These are phyloP conservation scores for Acipenser oxyrinchus DNA, from an alignment of 2,797 vertebrate genomes.

Conservation along the genomic window DNA sequence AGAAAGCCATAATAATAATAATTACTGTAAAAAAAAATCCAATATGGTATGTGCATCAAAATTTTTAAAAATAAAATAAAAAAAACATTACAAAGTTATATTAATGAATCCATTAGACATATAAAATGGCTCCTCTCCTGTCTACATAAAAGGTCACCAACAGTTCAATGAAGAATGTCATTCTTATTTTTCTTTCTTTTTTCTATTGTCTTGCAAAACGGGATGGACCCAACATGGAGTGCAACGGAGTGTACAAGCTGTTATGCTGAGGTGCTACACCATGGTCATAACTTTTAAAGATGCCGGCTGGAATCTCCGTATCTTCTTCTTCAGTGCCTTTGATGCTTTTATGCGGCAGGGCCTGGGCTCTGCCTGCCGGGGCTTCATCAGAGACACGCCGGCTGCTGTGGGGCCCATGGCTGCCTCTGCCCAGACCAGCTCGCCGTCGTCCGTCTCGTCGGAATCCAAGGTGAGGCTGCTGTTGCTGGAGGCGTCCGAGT, in stretches of 20 bases:
- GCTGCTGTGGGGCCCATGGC: constrained; percentile 46
- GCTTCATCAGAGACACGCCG: constrained; percentile 42
- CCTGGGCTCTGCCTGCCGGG: constrained; percentile 58
- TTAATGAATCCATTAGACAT: neutral
- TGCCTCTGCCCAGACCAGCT: constrained; percentile 63
- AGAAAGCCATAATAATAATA: constrained; percentile 1
- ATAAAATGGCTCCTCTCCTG: constrained; percentile 18
- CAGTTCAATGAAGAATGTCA: constrained; percentile 21
- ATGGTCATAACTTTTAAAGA: constrained; percentile 90
- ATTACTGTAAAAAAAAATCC: no score
- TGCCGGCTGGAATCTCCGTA: constrained; percentile 84
- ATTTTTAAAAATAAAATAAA: constrained; percentile 18
- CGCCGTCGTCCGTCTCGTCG: constrained; percentile 43
- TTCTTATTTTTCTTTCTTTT: neutral
- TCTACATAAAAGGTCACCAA: constrained; percentile 20
- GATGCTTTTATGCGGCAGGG: constrained; percentile 89
- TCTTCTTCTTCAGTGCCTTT: constrained; percentile 87
- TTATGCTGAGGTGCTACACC: constrained; percentile 53
- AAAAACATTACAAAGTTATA: constrained; percentile 18
- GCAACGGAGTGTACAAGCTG: constrained; percentile 17
- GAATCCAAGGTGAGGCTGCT: constrained; percentile 60
- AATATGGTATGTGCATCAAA: no score
- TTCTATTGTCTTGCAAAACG: neutral
- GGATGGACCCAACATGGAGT: constrained; percentile 6
- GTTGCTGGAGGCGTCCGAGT: constrained; percentile 47